These are phyloP conservation scores for Lepidurus packardi DNA, from an alignment of 1,140 invertebrate species.

Conservation along the genomic window DNA sequence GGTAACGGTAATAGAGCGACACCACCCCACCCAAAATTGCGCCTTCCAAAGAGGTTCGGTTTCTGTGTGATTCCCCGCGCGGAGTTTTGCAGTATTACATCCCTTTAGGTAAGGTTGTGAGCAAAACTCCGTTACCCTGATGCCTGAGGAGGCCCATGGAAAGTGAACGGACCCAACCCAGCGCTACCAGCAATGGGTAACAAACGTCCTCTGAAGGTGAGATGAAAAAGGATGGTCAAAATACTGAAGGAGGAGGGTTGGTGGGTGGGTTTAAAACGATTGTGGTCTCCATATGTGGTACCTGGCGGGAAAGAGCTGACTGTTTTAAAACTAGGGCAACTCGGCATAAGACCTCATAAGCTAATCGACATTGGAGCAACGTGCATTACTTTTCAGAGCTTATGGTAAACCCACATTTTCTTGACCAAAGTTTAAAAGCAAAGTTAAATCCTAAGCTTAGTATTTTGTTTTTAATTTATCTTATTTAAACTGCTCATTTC, in stretches of 20 bases:
- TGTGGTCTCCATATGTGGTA: constrained; percentile 14
- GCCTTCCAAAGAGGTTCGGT: neutral
- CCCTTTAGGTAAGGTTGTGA: neutral
- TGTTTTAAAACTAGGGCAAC: constrained; percentile 18
- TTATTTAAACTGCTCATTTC: neutral
- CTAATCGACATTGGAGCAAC: neutral
- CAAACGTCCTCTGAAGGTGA: constrained; percentile 18
- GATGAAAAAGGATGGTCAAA: constrained; percentile 19
- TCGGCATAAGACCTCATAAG: neutral
- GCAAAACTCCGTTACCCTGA: neutral
- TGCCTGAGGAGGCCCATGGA: neutral
- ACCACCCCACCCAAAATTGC: neutral
- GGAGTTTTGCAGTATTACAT: neutral
- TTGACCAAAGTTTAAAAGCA: neutral
- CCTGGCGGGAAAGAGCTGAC: constrained; percentile 20
- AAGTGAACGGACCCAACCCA: constrained; percentile 20
- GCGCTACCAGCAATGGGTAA: constrained; percentile 9
- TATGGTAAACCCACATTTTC: constrained; percentile 8
- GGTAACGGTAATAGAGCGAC: neutral
- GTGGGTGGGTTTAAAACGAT: constrained; percentile 10
- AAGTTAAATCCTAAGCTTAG: neutral
- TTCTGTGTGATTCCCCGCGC: neutral
- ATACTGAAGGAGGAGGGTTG: neutral
- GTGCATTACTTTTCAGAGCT: constrained; percentile 18
- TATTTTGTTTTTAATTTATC: neutral